These are phyloP conservation scores for Drosophila subquinaria DNA, from an alignment of 2,888 invertebrate species.

Conservation along the genomic window DNA sequence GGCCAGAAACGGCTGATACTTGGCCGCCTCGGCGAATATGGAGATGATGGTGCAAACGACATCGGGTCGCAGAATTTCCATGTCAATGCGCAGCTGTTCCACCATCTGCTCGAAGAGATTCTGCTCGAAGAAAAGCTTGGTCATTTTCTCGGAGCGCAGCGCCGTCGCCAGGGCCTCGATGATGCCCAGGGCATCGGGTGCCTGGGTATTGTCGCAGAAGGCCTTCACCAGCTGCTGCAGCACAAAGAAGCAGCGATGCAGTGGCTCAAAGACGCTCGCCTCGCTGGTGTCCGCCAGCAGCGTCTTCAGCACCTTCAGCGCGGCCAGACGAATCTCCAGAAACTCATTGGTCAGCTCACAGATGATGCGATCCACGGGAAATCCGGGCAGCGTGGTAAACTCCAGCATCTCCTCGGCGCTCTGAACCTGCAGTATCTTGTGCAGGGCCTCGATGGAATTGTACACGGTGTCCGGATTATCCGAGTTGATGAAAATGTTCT, in stretches of 20 bases:
- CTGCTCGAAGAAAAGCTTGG: conserved; percentile 78
- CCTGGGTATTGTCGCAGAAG: conserved; percentile 60
- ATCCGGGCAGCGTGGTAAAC: conserved; percentile 59
- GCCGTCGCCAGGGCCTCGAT: conserved; percentile 77
- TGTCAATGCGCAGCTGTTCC: conserved; percentile 48
- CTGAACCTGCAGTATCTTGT: conserved; percentile 69
- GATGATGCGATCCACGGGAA: conserved; percentile 76
- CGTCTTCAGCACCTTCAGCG: conserved; percentile 68
- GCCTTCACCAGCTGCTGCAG: conserved; percentile 74
- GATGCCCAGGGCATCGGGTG: conserved; percentile 57
- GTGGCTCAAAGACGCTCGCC: conserved; percentile 56
- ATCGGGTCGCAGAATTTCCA: conserved; percentile 34
- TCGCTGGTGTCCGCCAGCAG: conserved; percentile 68
- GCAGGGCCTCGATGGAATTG: conserved; percentile 74
- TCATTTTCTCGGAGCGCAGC: conserved; percentile 74
- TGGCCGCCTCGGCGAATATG: conserved; percentile 76
- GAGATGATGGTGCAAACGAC: conserved; percentile 65
- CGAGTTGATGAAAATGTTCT: conserved; percentile 48
- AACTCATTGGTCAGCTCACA: conserved; percentile 78
- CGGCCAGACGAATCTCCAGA: conserved; percentile 70
- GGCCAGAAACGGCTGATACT: conserved; percentile 59
- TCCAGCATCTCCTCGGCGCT: conserved; percentile 54
- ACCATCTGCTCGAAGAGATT: conserved; percentile 78
- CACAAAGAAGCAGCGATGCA: conserved; percentile 56
- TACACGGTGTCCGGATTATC: conserved; percentile 77